These are phyloP conservation scores for Collichthys lucidus DNA, from an alignment of 2,113 vertebrate genomes.

Conservation along the genomic window DNA sequence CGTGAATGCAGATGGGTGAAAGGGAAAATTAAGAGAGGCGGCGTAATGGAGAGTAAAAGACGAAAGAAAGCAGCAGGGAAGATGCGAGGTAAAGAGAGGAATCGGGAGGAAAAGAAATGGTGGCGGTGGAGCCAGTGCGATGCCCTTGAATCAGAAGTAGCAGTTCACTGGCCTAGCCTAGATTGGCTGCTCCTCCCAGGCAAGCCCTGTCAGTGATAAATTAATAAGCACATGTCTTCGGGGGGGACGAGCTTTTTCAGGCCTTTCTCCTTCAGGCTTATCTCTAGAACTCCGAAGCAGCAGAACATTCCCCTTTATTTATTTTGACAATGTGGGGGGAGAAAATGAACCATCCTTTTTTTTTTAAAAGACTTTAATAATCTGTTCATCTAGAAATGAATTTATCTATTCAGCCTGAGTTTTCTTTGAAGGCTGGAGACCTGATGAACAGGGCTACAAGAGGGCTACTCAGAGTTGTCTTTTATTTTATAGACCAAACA, in stretches of 20 bases:
- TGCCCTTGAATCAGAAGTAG: constrained; percentile 52
- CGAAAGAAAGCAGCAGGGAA: not conserved
- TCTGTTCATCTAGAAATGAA: not conserved
- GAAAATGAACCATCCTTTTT: not conserved
- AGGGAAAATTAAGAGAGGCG: not conserved
- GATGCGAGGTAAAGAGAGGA: constrained; percentile 5
- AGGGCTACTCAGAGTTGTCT: not conserved
- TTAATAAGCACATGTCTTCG: constrained; percentile 70
- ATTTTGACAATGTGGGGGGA: not conserved
- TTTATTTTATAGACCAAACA: not conserved
- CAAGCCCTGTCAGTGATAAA: constrained; percentile 50
- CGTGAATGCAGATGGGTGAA: not conserved
- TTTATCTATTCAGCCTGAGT: not conserved
- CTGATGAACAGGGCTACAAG: not conserved
- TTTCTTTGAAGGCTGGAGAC: constrained; percentile 8
- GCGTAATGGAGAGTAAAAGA: constrained; percentile 4
- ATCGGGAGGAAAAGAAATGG: not conserved
- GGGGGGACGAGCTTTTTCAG: constrained; percentile 50
- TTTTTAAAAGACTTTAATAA: not conserved
- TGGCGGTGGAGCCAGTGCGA: constrained; percentile 7
- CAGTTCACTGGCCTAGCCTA: constrained; percentile 49
- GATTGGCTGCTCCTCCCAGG: constrained; percentile 45
- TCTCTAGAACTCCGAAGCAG: constrained; percentile 8
- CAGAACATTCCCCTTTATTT: constrained; percentile 5
- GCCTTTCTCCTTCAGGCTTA: constrained; percentile 27